Evolutionary conservation across 2,797 vertebrate genomes (phyloP).

Genomic region (Eleutherodactylus coqui): DNA sequence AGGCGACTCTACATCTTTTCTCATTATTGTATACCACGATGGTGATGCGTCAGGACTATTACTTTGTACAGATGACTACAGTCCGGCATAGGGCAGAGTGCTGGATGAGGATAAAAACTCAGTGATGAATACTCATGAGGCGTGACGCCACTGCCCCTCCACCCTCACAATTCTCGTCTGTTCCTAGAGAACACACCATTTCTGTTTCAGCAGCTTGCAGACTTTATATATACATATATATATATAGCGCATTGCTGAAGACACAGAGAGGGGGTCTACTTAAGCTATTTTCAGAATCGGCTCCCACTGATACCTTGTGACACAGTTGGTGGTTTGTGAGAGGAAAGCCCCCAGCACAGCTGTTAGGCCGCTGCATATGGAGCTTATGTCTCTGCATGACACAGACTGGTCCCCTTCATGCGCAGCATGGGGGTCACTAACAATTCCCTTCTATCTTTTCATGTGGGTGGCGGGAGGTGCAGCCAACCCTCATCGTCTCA

Average conservation of each 20-base stretch:
- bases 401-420: not conserved
- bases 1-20: no score
- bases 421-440: not conserved
- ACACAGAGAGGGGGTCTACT: not conserved
- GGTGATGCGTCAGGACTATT: no score
- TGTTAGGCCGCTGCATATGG: not conserved
- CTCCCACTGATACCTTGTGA: not conserved
- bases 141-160: not conserved
- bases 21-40: no score
- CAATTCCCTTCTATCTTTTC: conserved; percentile 5
- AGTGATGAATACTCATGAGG: no score
- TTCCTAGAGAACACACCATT: not conserved
- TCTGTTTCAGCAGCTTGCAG: not conserved
- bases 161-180: not conserved
- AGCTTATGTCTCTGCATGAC: not conserved
- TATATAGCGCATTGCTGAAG: no score
- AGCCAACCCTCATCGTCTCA: not conserved
- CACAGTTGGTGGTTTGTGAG: not conserved
- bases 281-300: not conserved
- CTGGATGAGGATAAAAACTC: no score
- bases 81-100: no score
- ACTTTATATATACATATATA: not conserved
- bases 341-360: not conserved
- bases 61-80: no score
- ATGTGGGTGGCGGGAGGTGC: not conserved